Evolutionary conservation across 1,140 invertebrate genomes (phyloP).

Genomic region (Ephestia elutella): DNA sequence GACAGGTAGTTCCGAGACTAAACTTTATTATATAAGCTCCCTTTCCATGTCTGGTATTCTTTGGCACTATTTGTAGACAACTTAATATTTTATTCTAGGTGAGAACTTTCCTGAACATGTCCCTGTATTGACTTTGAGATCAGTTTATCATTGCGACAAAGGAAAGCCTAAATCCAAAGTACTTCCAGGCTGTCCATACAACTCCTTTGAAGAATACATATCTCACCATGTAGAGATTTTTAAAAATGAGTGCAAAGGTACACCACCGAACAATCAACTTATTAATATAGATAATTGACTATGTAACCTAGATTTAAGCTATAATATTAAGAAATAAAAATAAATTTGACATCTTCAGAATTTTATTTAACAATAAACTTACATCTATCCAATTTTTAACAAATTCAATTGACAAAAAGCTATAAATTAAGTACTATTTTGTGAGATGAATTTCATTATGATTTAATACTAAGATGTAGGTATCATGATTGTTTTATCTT

Average conservation of each 20-base stretch:
- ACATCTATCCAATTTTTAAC: background rate
- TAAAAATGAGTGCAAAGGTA: conserved; percentile 59
- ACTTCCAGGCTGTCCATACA: conserved; percentile 53
- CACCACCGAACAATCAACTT: conserved; percentile 32
- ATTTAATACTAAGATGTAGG: background rate
- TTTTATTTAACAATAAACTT: conserved; percentile 8
- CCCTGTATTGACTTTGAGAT: conserved; percentile 55
- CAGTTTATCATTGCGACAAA: conserved; percentile 63
- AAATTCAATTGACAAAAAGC: background rate
- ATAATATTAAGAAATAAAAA: background rate
- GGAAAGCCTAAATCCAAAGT: conserved; percentile 64
- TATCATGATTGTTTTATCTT: background rate
- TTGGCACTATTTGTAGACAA: no score
- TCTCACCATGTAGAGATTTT: conserved; percentile 67
- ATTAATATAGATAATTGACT: conserved; percentile 35
- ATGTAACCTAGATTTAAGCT: background rate
- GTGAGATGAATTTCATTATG: background rate
- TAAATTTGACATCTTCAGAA: background rate
- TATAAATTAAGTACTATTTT: conserved; percentile 14
- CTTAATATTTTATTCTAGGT: conserved; percentile 27
- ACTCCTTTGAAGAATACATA: conserved; percentile 64
- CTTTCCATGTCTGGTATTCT: no score
- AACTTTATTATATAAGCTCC: no score
- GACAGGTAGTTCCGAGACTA: no score
- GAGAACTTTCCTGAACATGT: conserved; percentile 60